phyloP scores from a whole-genome alignment of 2,113 vertebrate genomes.

The Macroglossus sobrinus region DNA sequence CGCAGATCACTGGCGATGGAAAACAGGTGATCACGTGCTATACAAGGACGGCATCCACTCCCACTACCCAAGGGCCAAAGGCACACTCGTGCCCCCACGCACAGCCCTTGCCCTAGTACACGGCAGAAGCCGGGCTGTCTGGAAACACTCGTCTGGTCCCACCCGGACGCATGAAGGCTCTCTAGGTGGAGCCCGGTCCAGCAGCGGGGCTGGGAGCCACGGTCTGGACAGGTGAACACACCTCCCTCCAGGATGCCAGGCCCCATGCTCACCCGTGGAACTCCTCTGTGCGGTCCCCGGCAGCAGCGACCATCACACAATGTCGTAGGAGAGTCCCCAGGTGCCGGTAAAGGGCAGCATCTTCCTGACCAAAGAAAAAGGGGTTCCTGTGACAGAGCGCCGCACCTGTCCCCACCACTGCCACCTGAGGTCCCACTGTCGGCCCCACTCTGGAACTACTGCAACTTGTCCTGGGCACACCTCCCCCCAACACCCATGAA shows the following conservation, averaged over 20 bases:
- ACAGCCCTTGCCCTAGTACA: not conserved
- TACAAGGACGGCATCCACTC: accelerated
- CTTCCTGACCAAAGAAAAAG: constrained; percentile 85
- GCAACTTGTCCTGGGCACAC: not conserved
- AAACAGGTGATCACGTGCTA: accelerated
- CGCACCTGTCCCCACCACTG: not conserved
- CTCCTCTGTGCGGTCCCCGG: constrained; percentile 91
- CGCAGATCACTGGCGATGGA: accelerated
- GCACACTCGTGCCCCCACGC: not conserved
- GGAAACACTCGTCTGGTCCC: not conserved
- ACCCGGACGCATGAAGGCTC: not conserved
- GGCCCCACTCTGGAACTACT: not conserved
- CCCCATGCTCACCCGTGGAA: constrained; percentile 87
- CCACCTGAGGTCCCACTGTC: not conserved
- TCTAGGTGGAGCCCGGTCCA: no score
- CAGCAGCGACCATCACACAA: constrained; percentile 89
- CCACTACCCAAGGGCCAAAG: not conserved
- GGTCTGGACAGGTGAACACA: not conserved
- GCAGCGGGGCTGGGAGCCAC: not conserved
- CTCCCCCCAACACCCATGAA: accelerated
- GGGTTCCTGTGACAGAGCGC: not conserved
- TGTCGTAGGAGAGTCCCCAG: constrained; percentile 91
- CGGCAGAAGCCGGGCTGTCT: not conserved
- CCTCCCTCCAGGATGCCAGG: not conserved
- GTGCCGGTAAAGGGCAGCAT: constrained; percentile 88